These are phyloP conservation scores for Antheraea yamamai DNA, from an alignment of 2,888 invertebrate species.

Conservation along the genomic window DNA sequence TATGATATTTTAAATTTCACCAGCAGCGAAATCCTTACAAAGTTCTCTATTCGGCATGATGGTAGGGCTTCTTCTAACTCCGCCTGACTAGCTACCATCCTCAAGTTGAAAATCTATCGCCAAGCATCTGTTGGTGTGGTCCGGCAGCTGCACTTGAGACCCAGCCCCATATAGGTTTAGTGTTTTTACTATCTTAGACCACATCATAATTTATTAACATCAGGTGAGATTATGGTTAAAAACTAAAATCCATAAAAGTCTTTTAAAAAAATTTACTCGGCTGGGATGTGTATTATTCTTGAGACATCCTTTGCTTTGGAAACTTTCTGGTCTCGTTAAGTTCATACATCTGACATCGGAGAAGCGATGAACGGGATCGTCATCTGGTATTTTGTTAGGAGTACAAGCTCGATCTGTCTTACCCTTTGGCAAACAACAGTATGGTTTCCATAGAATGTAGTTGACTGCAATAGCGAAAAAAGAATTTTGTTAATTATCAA, in stretches of 20 bases:
- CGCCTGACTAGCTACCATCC: no score
- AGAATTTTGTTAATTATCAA: neutral
- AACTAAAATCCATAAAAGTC: no score
- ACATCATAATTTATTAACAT: no score
- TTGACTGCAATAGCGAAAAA: constrained; percentile 38
- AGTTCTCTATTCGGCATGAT: no score
- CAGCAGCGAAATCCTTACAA: neutral
- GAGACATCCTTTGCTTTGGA: constrained; percentile 49
- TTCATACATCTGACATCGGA: constrained; percentile 49
- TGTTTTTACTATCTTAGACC: no score
- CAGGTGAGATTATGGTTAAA: no score
- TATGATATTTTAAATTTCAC: no score
- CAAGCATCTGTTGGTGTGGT: no score
- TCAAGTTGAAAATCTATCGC: no score
- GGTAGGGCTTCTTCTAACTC: no score
- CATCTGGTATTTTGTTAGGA: constrained; percentile 46
- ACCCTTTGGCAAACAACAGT: constrained; percentile 46
- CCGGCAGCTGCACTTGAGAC: no score
- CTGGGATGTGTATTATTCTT: constrained; percentile 45
- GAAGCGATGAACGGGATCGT: constrained; percentile 55
- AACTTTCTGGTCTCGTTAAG: constrained; percentile 53
- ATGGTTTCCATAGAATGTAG: constrained; percentile 48
- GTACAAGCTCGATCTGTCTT: constrained; percentile 43
- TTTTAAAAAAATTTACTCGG: constrained; percentile 38
- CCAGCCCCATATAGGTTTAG: no score